Conservation (phyloP, 2,797 vertebrate genomes). For the Naso thynnoides region DNA sequence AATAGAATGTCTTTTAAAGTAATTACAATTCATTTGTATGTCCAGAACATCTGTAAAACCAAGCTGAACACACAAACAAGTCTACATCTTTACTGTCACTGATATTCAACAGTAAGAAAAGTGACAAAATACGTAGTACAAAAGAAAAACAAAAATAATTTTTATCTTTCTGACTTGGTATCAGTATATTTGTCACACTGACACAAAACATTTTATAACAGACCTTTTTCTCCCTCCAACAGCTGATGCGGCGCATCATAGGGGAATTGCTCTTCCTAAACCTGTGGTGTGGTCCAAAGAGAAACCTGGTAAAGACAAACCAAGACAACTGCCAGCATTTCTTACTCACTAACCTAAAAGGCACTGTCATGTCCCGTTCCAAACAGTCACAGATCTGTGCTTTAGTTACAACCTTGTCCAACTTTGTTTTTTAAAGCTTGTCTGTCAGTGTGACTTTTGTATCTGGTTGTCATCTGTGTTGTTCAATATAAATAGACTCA, state of each 20-base stretch:
- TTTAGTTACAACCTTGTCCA: slow-evolving; percentile 57
- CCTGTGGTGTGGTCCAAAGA: slow-evolving; percentile 68
- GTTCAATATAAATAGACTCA: slow-evolving; percentile 23
- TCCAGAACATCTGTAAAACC: slow-evolving; percentile 51
- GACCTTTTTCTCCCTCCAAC: slow-evolving; percentile 73
- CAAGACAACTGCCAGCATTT: slow-evolving; percentile 54
- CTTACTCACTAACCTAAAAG: slow-evolving; percentile 68
- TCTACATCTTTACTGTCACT: slow-evolving; percentile 17
- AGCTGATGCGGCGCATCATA: slow-evolving; percentile 71
- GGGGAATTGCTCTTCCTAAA: slow-evolving; percentile 72
- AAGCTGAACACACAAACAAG: slow-evolving; percentile 27
- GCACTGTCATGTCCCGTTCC: slow-evolving; percentile 52
- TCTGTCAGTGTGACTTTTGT: slow-evolving; percentile 55
- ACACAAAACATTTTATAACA: slow-evolving; percentile 64
- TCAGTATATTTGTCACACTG: slow-evolving; percentile 33
- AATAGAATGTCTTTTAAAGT: slow-evolving; percentile 26
- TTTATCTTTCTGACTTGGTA: slow-evolving; percentile 31
- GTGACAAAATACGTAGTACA: background rate
- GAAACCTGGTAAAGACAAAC: slow-evolving; percentile 79
- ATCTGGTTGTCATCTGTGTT: slow-evolving; percentile 56
- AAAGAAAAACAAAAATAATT: slow-evolving; percentile 15
- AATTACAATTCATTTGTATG: slow-evolving; percentile 39
- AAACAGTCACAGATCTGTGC: slow-evolving; percentile 52
- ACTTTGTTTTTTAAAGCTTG: slow-evolving; percentile 52
- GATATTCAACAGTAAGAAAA: slow-evolving; percentile 2